Base-by-base conservation (phyloP, 2,888 invertebrate genomes). In the Ceramica pisi region DNA sequence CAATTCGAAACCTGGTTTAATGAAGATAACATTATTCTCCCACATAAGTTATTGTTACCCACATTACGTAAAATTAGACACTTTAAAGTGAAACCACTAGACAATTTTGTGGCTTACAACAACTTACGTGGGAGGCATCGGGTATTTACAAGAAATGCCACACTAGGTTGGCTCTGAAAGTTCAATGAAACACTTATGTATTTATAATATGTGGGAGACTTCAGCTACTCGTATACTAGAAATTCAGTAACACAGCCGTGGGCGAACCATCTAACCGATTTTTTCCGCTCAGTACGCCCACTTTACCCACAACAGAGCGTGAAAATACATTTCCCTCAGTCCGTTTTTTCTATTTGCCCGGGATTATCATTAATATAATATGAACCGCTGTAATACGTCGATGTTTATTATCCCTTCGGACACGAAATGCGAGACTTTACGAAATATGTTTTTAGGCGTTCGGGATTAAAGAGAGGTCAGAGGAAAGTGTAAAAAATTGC, bases 391-490 rank as follows among this genome's bases (percentile, higher is more conserved):
- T 76, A 69, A 60, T 76, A 78, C 64, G 62, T 31, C 51, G 51
- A 70, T 70, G 51, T 63, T 71, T 77, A 78, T 70, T 69, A 81
- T 78, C 62, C 62, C 50, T 71, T 76, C 61, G 50, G 65, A 60
- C 59, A 41, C 41, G 55, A 69, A 81, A 69, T 26, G 41, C 21
- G 57, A 63, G 66, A 48, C n/a, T 65, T 70, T 62, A 78, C 51
- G 62, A 62, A 81, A 72, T 60, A 81, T 78, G 38, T 68, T 78
- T 80, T 67, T 61, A 41, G 62, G 38, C 31, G 51, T 23, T 73
- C 41, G 16, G 57, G 46, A 80, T 78, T 73, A 80, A 53, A 66
- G 16, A 21, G 65, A 71, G 82, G 78, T 60, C 78, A 78, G n/a
- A 57, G 53, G n/a, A 80, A 68, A 75, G 9, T 71, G 62, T 56